Conservation (phyloP, 2,113 vertebrate species). For the Istiophorus platypterus region DNA sequence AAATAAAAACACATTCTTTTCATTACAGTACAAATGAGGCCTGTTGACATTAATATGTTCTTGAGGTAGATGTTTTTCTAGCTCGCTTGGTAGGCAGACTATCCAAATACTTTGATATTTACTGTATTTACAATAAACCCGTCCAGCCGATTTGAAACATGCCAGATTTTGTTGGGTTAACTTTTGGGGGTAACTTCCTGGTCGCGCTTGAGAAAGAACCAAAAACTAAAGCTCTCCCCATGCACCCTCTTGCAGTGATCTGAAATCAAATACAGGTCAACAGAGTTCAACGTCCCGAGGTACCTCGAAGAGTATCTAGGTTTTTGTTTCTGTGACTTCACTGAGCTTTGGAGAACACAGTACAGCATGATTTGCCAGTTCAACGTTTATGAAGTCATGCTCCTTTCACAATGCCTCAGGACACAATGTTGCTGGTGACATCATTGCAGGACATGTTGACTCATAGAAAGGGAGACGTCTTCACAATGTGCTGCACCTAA, state of each 20-base stretch:
- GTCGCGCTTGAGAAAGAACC: background rate
- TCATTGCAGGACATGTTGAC: slow-evolving; percentile 41
- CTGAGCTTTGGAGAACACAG: background rate
- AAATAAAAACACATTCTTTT: slow-evolving; percentile 31
- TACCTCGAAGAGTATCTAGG: background rate
- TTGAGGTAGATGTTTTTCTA: slow-evolving; percentile 8
- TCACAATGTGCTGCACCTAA: background rate
- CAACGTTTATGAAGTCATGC: slow-evolving; percentile 24
- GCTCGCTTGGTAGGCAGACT: background rate
- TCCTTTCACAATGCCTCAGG: slow-evolving; percentile 40
- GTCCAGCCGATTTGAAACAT: too few relatives aligned
- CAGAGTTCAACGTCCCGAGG: background rate
- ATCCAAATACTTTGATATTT: background rate
- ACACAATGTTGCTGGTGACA: slow-evolving; percentile 40
- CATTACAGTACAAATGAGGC: background rate
- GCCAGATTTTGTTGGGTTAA: background rate
- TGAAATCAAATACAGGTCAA: slow-evolving; percentile 2
- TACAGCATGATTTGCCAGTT: background rate
- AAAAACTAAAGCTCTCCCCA: background rate
- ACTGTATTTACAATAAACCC: background rate
- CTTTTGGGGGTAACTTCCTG: background rate
- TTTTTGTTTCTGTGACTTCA: too few relatives aligned
- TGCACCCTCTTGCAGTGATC: background rate
- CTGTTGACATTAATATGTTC: background rate
- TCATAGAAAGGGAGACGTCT: slow-evolving; percentile 2